These are phyloP conservation scores for Prunella fulvescens DNA, from an alignment of 2,113 vertebrate species.

Conservation along the genomic window DNA sequence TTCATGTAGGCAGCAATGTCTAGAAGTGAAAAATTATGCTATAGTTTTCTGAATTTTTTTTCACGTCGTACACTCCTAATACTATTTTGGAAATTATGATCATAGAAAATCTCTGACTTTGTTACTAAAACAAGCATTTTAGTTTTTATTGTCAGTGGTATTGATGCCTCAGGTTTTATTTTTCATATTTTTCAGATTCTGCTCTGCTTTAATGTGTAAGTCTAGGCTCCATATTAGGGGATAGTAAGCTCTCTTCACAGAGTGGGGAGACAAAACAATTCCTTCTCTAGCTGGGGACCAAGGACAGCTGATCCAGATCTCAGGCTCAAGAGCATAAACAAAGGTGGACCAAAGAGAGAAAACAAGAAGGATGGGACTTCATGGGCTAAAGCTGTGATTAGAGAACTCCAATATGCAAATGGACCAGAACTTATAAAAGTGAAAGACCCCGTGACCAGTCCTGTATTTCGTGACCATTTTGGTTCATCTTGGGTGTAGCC, in stretches of 20 bases:
- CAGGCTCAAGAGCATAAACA: background rate
- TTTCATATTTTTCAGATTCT: background rate
- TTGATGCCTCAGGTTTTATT: background rate
- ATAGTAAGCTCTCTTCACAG: background rate
- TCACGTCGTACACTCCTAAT: background rate
- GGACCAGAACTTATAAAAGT: background rate
- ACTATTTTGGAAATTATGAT: background rate
- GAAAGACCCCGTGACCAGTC: background rate
- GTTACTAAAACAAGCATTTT: background rate
- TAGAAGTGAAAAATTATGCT: background rate
- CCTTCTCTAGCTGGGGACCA: background rate
- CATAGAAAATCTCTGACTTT: background rate
- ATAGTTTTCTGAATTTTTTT: background rate
- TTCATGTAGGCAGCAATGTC: background rate
- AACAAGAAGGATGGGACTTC: background rate
- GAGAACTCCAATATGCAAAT: background rate
- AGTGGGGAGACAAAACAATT: background rate
- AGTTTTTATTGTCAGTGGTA: background rate
- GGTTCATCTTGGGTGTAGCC: background rate
- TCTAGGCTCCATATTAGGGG: background rate
- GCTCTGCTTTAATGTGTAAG: background rate
- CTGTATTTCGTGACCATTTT: background rate
- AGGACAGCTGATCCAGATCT: background rate
- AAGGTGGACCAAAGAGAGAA: background rate
- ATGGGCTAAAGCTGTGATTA: background rate